A percentile compares a stretch with the other conserved stretches of the same genome.
Conservation (phyloP, 2,888 invertebrate genomes). For the Litoditis marina region DNA sequence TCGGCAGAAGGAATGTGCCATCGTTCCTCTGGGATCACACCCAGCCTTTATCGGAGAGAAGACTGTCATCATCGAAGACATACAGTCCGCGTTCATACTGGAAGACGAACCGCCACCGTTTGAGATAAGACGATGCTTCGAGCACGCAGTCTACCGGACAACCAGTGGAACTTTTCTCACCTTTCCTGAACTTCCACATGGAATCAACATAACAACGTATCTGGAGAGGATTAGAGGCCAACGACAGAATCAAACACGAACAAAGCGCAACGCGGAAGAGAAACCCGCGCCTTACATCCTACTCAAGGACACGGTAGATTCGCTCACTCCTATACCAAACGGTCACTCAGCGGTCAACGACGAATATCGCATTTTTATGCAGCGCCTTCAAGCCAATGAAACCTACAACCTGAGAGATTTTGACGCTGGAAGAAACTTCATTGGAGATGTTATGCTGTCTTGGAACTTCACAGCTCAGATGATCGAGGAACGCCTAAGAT, state of each 20-base stretch:
- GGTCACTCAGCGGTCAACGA: no score
- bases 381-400: no score
- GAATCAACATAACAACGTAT: not conserved
- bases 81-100: not conserved
- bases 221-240: not conserved
- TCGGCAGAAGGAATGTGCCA: no score
- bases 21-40: no score
- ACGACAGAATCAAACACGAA: not conserved
- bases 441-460: not conserved
- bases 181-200: no score
- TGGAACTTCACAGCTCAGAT: not conserved
- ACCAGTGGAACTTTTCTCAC: not conserved
- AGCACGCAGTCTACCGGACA: not conserved
- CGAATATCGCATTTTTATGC: no score
- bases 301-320: no score
- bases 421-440: not conserved
- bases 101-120: no score
- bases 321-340: no score
- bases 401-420: no score
- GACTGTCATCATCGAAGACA: not conserved
- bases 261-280: no score
- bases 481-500: not conserved
- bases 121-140: not conserved
- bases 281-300: no score
- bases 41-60: not conserved